Evolutionary conservation across 2,113 vertebrate genomes (phyloP).

Genomic region (Paracanthobrama guichenoti): DNA sequence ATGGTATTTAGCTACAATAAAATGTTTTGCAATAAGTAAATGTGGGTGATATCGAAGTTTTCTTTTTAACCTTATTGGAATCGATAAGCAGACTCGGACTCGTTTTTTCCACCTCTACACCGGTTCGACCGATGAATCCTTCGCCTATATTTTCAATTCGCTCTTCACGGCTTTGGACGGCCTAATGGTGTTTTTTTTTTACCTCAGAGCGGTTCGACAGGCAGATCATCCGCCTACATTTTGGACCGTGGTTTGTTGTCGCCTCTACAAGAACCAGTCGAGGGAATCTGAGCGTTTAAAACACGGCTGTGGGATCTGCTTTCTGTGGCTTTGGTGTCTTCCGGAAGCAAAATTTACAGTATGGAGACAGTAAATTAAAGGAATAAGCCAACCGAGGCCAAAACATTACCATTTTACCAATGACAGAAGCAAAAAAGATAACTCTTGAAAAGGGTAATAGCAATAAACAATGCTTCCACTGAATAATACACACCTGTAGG

Average conservation of each 20-base stretch:
- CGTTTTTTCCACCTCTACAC: no score
- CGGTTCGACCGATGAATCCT: no score
- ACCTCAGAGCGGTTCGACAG: background rate
- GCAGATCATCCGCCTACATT: no score
- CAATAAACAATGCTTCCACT: background rate
- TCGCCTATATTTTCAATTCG: background rate
- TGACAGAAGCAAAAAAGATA: background rate
- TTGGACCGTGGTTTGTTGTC: background rate
- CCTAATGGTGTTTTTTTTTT: background rate
- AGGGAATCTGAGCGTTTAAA: conserved; percentile 6
- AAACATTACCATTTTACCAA: background rate
- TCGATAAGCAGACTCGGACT: no score
- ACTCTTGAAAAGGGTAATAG: background rate
- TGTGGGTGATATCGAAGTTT: no score
- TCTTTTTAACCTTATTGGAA: no score
- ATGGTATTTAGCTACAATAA: no score
- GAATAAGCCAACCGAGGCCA: background rate
- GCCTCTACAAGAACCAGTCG: background rate
- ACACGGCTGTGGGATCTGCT: background rate
- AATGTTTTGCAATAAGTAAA: no score
- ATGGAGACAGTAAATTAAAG: background rate
- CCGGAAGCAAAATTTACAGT: background rate
- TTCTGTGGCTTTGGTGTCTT: background rate
- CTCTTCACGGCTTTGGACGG: background rate
- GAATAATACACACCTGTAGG: background rate